phyloP scores from a whole-genome alignment of 2,113 vertebrate genomes.

The Australoheros scitulus region DNA sequence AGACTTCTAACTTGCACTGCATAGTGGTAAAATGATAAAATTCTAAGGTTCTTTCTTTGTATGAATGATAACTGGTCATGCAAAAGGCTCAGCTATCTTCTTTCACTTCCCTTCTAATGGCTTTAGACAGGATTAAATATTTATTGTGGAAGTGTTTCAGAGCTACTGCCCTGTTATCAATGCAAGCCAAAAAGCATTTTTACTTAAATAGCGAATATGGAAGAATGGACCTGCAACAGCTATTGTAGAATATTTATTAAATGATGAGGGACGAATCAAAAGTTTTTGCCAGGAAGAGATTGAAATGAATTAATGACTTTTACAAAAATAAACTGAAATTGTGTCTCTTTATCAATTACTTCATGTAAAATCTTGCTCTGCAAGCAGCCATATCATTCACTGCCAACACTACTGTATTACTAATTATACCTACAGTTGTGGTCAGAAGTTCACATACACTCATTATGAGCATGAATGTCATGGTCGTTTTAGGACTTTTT shows the following conservation, averaged over 20 bases:
- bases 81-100: constrained; percentile 75
- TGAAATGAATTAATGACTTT: background rate
- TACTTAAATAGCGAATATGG: background rate
- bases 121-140: constrained; percentile 78
- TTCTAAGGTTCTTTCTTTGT: background rate
- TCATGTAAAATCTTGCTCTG: too few species aligned
- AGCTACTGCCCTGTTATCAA: constrained; percentile 78
- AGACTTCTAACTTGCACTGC: background rate
- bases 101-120: constrained; percentile 81
- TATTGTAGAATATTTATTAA: background rate
- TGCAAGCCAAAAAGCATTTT: constrained; percentile 40
- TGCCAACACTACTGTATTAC: background rate
- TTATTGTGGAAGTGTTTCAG: constrained; percentile 81
- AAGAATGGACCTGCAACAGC: background rate
- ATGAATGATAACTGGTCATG: background rate
- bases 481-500: too few species aligned
- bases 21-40: background rate
- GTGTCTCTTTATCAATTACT: too few species aligned
- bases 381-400: too few species aligned
- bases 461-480: too few species aligned
- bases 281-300: background rate
- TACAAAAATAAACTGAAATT: background rate
- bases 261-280: background rate
- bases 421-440: background rate
- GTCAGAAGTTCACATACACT: too few species aligned